Base-by-base conservation (phyloP, 2,113 vertebrate genomes). In the Xiphophorus maculatus region DNA sequence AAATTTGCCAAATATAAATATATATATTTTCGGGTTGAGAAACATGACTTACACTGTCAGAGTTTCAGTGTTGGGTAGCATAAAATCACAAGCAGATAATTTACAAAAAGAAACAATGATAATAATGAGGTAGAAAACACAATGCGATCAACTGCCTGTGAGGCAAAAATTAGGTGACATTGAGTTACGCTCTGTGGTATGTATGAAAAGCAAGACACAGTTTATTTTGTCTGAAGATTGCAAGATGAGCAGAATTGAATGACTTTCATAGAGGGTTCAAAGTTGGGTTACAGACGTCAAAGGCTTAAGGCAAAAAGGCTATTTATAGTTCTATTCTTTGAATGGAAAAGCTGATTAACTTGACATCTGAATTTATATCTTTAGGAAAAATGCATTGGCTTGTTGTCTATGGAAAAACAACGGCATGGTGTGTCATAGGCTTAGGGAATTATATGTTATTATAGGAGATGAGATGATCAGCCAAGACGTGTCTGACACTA, bases 91-190 rank as follows among this genome's bases (percentile, higher is more conserved):
- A 54, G 15, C 25, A 27, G 29, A 29, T 37, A 27, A 66, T 27
- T 5, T 4, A 3, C 7, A n/a, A 12, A 40, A 0, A 35, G 3
- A 65, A 25, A 12, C 17, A 65, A 2, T 22, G 14, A 3, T n/a
- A 37, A 13, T 3, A 37, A 13, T 3, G 1, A n/a, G 3, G 14
- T 28, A 40, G n/a, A 27, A n/a, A 25, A 7, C 11, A 66, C 12
- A 66, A 27, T 66, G 22, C n/a, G 6, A 58, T n/a, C 25, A 25
- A 58, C 22, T 58, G 51, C 19, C 27, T 22, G 51, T 54, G 15
- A 0, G 1, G 12, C 15, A 30, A 0, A 42, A 14, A 8, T 63
- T 15, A 44, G 6, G 17, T 1, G 0, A 33, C n/a, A 17, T 29
- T 7, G 8, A 44, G 28, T 76, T 0, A 5, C 51, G 58, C 29